phyloP scores from a whole-genome alignment of 2,797 vertebrate species.

The Lophotriccus pileatus region DNA sequence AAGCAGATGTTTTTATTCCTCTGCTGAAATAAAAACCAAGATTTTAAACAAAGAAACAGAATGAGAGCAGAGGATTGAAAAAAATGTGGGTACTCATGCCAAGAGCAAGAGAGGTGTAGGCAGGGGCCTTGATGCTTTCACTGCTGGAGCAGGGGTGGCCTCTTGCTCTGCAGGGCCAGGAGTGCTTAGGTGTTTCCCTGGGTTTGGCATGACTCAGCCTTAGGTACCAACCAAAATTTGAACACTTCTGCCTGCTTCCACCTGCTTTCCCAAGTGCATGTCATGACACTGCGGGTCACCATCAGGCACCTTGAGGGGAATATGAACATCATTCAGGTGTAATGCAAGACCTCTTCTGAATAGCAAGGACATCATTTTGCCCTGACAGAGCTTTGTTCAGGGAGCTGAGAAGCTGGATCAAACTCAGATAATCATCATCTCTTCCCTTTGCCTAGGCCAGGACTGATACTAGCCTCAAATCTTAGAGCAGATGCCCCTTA shows the following conservation, averaged over 20 bases:
- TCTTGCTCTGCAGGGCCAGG: background rate
- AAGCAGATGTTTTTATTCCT: background rate
- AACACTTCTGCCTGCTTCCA: background rate
- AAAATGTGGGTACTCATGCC: background rate
- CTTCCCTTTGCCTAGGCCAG: rapidly evolving
- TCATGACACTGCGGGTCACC: background rate
- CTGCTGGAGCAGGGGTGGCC: background rate
- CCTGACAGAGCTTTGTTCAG: background rate
- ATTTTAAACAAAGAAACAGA: background rate
- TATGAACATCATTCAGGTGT: background rate
- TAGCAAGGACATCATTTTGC: background rate
- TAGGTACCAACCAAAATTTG: background rate
- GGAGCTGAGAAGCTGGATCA: background rate
- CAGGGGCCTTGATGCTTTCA: background rate
- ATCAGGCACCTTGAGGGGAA: background rate
- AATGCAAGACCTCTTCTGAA: background rate
- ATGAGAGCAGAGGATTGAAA: background rate
- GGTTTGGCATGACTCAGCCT: background rate
- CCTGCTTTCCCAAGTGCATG: background rate
- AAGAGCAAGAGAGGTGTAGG: background rate
- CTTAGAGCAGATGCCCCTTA: background rate
- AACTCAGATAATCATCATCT: background rate
- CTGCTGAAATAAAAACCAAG: background rate
- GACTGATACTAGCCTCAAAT: too few species aligned
- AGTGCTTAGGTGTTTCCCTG: background rate